A percentile compares a stretch with the other conserved stretches of the same genome.
Conservation (phyloP, 30 jellyfish, hydroid and myxozoan genomes). For the Cassiopea xamachana region DNA sequence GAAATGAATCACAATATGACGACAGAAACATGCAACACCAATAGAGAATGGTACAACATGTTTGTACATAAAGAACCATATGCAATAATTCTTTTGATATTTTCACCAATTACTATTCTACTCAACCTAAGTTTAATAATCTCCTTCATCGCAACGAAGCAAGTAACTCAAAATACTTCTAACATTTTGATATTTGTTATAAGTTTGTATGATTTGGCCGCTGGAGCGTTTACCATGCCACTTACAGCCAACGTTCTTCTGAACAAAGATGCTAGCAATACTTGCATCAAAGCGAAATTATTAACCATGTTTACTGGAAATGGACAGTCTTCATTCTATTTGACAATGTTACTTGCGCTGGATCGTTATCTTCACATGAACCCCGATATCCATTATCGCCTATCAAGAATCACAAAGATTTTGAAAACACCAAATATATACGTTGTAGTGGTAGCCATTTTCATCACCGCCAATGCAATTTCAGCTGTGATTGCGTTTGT, state of each 20-base stretch:
- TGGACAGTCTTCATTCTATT: background rate
- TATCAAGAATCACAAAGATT: background rate
- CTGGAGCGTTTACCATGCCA: constrained; percentile 13
- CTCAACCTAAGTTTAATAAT: background rate
- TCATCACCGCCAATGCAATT: background rate
- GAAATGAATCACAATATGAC: too few species aligned
- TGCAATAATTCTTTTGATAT: background rate
- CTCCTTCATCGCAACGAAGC: constrained; percentile 2
- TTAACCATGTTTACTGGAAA: background rate
- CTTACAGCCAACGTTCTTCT: background rate
- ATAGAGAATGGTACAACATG: too few species aligned
- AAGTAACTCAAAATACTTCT: constrained; percentile 14
- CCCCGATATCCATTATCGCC: background rate
- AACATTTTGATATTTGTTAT: background rate
- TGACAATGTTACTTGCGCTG: constrained; percentile 1
- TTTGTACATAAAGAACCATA: background rate
- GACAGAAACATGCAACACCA: too few species aligned
- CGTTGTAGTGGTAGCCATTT: background rate
- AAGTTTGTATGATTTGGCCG: constrained; percentile 4
- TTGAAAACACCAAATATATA: background rate
- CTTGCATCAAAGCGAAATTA: background rate
- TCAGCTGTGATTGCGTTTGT: background rate
- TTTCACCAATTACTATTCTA: background rate
- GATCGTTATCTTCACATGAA: constrained; percentile 24
- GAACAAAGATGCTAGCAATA: background rate